Base-by-base conservation (phyloP, 1,140 invertebrate species). In the Drosophila mauritiana region DNA sequence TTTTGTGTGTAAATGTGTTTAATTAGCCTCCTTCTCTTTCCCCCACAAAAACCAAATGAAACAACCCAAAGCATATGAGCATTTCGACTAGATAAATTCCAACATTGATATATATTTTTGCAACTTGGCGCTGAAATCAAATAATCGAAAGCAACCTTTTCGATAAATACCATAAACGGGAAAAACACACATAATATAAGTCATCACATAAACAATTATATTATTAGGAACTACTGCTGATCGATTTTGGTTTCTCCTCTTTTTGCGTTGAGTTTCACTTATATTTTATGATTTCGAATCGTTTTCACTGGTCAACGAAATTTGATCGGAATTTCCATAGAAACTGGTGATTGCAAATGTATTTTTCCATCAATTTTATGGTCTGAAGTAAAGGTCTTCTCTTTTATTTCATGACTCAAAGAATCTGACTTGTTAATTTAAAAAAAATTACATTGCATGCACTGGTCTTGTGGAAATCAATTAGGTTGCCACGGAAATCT, bases 51-150 rank as follows among this genome's bases (percentile, higher is more conserved):
- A 27, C 13, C 15, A 63, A 42, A 34, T 17, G 25, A 42, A 64
- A 13, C 20, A 25, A 36, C 34, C 46, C 37, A 34, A 27, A 62
- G 46, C 63, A 48, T 57, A 74, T 75, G 67, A 68, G 73, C 58
- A 73, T 86, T 74, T 76, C 49, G 69, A 61, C 59, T 63, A 67
- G 68, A 77, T 77, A 77, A 80, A 76, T 74, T 78, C 31, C 65
- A 70, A 78, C 64, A 54, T 70, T 78, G 54, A 79, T 59, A 49
- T 74, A 73, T 69, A 45, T 49, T 34, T 81, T 78, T 80, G 70
- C 72, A 91, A 91, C 90, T 91, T 91, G 85, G 85, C 76, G 80
- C 90, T 91, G 90, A 91, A 91, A 91, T 90, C 80, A 88, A 90
- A 90, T 88, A 85, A 83, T 74, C 62, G 53, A 57, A 70, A 39